Evolutionary conservation across 2,888 invertebrate genomes (phyloP).

Genomic region (Cynaeus angustus): DNA sequence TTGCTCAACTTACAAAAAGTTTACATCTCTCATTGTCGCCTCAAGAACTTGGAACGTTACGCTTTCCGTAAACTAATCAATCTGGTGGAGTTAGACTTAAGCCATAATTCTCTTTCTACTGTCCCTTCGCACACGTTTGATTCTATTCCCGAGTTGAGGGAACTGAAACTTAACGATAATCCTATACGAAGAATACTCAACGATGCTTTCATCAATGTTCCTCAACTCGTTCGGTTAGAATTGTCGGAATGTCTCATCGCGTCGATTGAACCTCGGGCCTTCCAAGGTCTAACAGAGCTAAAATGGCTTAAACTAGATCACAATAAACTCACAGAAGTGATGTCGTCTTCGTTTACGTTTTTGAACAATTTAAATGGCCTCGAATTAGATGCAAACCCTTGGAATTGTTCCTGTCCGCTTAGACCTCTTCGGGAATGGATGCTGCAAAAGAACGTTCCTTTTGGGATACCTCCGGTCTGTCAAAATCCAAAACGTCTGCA

Average conservation of each 20-base stretch:
- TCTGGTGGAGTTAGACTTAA: constrained; percentile 87
- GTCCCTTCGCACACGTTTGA: constrained; percentile 85
- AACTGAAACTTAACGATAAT: constrained; percentile 84
- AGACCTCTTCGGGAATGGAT: constrained; percentile 87
- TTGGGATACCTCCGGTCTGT: constrained; percentile 82
- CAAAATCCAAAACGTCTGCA: constrained; percentile 78
- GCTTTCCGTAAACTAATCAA: constrained; percentile 87
- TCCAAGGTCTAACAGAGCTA: constrained; percentile 81
- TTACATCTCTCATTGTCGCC: constrained; percentile 81
- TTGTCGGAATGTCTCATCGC: constrained; percentile 82
- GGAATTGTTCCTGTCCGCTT: constrained; percentile 87
- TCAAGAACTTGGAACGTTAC: constrained; percentile 80
- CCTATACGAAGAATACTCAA: constrained; percentile 81
- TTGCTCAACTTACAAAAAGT: constrained; percentile 88
- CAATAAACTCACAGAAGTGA: constrained; percentile 81
- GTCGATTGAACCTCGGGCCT: constrained; percentile 81
- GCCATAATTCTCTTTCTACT: constrained; percentile 79
- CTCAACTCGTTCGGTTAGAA: constrained; percentile 82
- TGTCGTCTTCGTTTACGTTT: constrained; percentile 79
- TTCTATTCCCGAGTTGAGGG: constrained; percentile 82
- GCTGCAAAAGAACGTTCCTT: constrained; percentile 84
- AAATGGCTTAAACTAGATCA: constrained; percentile 86
- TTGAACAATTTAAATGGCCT: constrained; percentile 82
- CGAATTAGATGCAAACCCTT: constrained; percentile 85
- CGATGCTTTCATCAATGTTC: constrained; percentile 80